Evolutionary conservation across 1,140 invertebrate species (phyloP).

Genomic region (Drosophila ambigua): DNA sequence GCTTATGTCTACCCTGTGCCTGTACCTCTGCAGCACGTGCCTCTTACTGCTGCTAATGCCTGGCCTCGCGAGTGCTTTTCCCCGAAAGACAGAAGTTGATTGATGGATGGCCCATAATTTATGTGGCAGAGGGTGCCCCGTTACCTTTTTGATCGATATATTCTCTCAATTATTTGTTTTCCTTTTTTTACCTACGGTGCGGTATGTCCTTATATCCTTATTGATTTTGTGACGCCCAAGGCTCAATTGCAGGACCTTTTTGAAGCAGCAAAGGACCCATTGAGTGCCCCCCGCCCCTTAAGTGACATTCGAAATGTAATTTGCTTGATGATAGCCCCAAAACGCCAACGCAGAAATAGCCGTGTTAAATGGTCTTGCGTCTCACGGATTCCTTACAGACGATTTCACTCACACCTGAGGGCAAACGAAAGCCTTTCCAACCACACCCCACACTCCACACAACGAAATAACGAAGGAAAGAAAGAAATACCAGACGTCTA

Average conservation of each 20-base stretch:
- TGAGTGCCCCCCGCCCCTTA: conserved; percentile 22
- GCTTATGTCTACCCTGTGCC: conserved; percentile 48
- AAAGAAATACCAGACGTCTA: conserved; percentile 70
- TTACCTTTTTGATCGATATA: too few species aligned
- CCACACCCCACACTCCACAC: too few species aligned
- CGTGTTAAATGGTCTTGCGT: conserved; percentile 51
- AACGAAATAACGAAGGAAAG: conserved; percentile 27
- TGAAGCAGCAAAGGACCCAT: too few species aligned
- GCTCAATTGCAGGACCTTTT: too few species aligned
- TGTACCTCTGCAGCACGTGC: conserved; percentile 51
- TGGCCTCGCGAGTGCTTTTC: conserved; percentile 3
- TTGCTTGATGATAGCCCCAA: conserved; percentile 49
- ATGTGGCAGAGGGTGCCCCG: too few species aligned
- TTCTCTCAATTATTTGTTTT: too few species aligned
- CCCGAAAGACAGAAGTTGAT: background rate
- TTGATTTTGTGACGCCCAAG: too few species aligned
- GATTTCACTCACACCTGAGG: conserved; percentile 72
- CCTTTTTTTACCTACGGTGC: too few species aligned
- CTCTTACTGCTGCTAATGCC: background rate
- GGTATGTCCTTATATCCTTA: too few species aligned
- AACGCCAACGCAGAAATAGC: conserved; percentile 46
- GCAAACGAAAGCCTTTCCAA: background rate
- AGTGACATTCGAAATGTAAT: conserved; percentile 57
- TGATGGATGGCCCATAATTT: too few species aligned
- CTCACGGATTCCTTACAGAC: conserved; percentile 52